Conservation (phyloP, 2,797 vertebrate species). For the Xiphorhynchus erythropygius region DNA sequence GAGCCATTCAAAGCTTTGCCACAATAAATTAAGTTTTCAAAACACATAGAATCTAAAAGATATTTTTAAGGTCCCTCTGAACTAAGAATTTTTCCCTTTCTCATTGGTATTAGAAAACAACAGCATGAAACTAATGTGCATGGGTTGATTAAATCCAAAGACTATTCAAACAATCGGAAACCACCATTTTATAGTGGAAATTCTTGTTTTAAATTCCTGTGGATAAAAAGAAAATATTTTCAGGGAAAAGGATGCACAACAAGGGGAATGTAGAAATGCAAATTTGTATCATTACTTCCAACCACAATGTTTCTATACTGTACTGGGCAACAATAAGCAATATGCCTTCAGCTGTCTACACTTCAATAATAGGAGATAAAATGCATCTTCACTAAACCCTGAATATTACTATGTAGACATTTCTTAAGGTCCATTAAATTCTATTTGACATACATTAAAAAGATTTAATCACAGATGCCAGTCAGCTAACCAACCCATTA, state of each 20-base stretch:
- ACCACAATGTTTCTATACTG: background rate
- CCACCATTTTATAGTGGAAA: background rate
- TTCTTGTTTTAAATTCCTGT: background rate
- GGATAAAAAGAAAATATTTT: background rate
- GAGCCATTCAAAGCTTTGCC: conserved; percentile 61
- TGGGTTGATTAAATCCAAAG: conserved; percentile 3
- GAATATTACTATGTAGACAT: conserved; percentile 73
- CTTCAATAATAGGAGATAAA: conserved; percentile 50
- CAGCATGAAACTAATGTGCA: background rate
- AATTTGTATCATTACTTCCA: background rate
- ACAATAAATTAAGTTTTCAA: conserved; percentile 74
- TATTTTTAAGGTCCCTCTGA: conserved; percentile 50
- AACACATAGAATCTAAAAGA: conserved; percentile 59
- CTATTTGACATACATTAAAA: conserved; percentile 81
- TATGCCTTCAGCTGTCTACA: background rate
- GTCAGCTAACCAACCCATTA: conserved; percentile 82
- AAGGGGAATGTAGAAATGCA: background rate
- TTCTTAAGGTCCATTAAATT: conserved; percentile 81
- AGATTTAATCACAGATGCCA: conserved; percentile 82
- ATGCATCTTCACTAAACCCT: conserved; percentile 51
- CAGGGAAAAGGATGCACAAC: background rate
- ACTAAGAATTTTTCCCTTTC: conserved; percentile 10
- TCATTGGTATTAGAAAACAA: conserved; percentile 1
- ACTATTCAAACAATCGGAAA: background rate
- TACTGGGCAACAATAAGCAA: background rate